These are phyloP conservation scores for Caerostris extrusa DNA, from an alignment of 1,140 invertebrate species.

Conservation along the genomic window DNA sequence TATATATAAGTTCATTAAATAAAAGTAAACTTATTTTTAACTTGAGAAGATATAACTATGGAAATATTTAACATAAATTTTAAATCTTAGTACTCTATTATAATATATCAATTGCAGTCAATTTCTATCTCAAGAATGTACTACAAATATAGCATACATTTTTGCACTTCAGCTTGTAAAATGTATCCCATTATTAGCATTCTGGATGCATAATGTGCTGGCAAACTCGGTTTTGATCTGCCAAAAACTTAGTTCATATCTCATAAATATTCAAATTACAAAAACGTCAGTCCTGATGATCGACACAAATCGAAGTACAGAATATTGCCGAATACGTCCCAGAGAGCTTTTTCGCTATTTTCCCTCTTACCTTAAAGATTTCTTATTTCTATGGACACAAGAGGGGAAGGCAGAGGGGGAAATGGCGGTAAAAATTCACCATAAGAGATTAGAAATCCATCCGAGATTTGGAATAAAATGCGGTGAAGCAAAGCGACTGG, in stretches of 20 bases:
- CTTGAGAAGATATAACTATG: background rate
- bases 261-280: constrained; percentile 32
- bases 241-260: background rate
- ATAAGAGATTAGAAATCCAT: constrained; percentile 34
- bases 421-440: constrained; percentile 20
- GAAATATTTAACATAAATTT: background rate
- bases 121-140: background rate
- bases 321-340: constrained; percentile 11
- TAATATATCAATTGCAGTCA: background rate
- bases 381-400: background rate
- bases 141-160: background rate
- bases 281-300: background rate
- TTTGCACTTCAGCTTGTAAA: background rate
- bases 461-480: constrained; percentile 7
- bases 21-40: too few species aligned
- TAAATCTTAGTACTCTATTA: background rate
- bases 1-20: too few species aligned
- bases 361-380: background rate
- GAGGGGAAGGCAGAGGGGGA: background rate
- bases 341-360: background rate
- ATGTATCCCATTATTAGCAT: background rate
- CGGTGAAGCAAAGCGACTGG: background rate
- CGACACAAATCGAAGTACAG: background rate
- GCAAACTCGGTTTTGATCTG: background rate
- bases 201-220: background rate